phyloP scores from a whole-genome alignment of 2,113 vertebrate genomes.

The Cairina moschata region DNA sequence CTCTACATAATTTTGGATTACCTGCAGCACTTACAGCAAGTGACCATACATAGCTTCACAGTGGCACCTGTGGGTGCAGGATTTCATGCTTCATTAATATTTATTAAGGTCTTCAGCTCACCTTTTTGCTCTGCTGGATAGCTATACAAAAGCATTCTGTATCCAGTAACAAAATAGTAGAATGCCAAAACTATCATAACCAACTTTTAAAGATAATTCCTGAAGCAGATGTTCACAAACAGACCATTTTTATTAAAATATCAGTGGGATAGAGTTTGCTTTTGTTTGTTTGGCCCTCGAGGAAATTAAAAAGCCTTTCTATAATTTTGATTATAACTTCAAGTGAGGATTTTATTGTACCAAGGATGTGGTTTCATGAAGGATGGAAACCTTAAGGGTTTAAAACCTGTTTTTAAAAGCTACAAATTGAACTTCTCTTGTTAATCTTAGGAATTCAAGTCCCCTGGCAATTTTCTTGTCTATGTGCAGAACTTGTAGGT shows the following conservation, averaged over 20 bases:
- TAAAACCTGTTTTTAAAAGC: slow-evolving; percentile 55
- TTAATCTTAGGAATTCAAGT: slow-evolving; percentile 30
- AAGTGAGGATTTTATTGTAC: slow-evolving; percentile 57
- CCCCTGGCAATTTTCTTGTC: slow-evolving; percentile 18
- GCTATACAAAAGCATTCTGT: not conserved
- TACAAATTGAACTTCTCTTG: slow-evolving; percentile 22
- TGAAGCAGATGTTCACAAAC: slow-evolving; percentile 65
- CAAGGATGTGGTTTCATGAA: slow-evolving; percentile 38
- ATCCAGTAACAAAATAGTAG: slow-evolving; percentile 22
- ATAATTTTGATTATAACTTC: slow-evolving; percentile 64
- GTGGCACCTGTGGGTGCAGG: not conserved
- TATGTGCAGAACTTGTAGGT: not conserved
- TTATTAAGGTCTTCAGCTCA: not conserved
- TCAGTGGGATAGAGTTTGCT: slow-evolving; percentile 43
- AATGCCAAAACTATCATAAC: not conserved
- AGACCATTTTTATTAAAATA: slow-evolving; percentile 60
- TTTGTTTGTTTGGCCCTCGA: slow-evolving; percentile 67
- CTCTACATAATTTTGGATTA: not conserved
- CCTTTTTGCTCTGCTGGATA: not conserved
- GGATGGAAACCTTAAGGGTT: slow-evolving; percentile 52
- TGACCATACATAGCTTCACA: not conserved
- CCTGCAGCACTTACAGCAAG: not conserved
- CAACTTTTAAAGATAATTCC: slow-evolving; percentile 57
- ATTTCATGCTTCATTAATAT: slow-evolving; percentile 24
- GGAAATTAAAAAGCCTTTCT: slow-evolving; percentile 62